Evolutionary conservation across 2,797 vertebrate genomes (phyloP), one percentile per base, ranked within the genome.

Genomic region (Sitta carolinensis): DNA sequence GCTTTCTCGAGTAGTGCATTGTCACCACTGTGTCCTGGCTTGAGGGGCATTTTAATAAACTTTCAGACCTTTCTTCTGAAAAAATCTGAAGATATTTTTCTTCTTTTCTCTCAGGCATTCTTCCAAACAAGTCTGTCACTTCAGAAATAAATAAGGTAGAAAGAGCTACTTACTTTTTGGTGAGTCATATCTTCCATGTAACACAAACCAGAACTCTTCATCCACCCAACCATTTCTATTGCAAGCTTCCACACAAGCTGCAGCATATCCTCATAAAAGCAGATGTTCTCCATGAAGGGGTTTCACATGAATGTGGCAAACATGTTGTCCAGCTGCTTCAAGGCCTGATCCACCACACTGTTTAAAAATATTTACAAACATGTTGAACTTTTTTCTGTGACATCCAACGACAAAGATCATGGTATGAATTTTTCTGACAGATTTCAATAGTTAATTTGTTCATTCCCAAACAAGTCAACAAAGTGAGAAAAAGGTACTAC

Each of bases 291-390:
- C n/a, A 15, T 19, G 7, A 15, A 63, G 50, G 4, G 9, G 77
- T 36, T 63, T 83, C 12, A 4, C 2, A 0, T 58, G 23, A 25
- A 36, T 62, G 22, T 58, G 29, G 10, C 9, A 67, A 0, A 2
- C 13, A 16, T 15, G 2, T 59, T 21, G 4, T 66, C 38, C 68
- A 52, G 50, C 38, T 43, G 13, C 30, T 84, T 72, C 20, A 74
- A 14, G 16, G 7, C 14, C 87, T 62, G 30, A n/a, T 83, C 22
- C 22, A 77, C 7, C 15, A 77, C 36, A 36, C 27, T 16, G 2
- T 80, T 84, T 51, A 47, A 81, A 90, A 84, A 23, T 38, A 5
- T 69, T 76, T 42, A 3, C n/a, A 82, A 66, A 32, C 4, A 11
- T 36, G 13, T 66, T 77, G 58, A 58, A 32, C 14, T 50, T 32